Percentiles rank a stretch among this genome's conserved stretches.
Conservation (phyloP, 2,888 invertebrate genomes). For the Melangyna quadrimaculata region DNA sequence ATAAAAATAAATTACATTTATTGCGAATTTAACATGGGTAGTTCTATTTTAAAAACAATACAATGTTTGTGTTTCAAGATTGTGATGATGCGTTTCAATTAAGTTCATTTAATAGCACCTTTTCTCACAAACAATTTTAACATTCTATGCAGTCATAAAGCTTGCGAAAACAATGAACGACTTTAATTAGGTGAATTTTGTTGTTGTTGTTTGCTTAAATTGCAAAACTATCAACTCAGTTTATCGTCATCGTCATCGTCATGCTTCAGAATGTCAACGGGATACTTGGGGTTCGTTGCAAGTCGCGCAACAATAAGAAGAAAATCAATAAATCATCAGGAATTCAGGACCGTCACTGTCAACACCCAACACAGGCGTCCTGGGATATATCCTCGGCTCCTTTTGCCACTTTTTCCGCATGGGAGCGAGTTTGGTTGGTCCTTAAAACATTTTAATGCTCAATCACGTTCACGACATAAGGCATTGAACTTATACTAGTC, state of each 20-base stretch:
- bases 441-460: slow-evolving; percentile 66
- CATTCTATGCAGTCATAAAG: not conserved
- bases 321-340: slow-evolving; percentile 66
- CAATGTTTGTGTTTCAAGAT: too few relatives aligned
- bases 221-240: slow-evolving; percentile 32
- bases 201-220: slow-evolving; percentile 9
- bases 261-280: slow-evolving; percentile 36
- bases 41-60: too few relatives aligned
- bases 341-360: slow-evolving; percentile 59
- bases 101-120: not conserved
- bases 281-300: not conserved
- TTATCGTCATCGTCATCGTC: slow-evolving; percentile 9
- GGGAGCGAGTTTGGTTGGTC: slow-evolving; percentile 28
- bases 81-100: not conserved
- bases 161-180: not conserved
- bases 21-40: too few relatives aligned
- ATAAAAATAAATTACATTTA: too few relatives aligned
- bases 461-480: slow-evolving; percentile 64
- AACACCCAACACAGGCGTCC: slow-evolving; percentile 43
- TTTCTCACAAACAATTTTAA: not conserved
- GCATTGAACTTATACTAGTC: slow-evolving; percentile 56
- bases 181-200: not conserved
- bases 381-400: not conserved
- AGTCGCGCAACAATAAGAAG: slow-evolving; percentile 31
- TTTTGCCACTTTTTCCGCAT: slow-evolving; percentile 3